Percentiles rank a stretch among this genome's conserved stretches.
Evolutionary conservation across 2,888 invertebrate genomes (phyloP).

Genomic region (Miltochrista miniata): DNA sequence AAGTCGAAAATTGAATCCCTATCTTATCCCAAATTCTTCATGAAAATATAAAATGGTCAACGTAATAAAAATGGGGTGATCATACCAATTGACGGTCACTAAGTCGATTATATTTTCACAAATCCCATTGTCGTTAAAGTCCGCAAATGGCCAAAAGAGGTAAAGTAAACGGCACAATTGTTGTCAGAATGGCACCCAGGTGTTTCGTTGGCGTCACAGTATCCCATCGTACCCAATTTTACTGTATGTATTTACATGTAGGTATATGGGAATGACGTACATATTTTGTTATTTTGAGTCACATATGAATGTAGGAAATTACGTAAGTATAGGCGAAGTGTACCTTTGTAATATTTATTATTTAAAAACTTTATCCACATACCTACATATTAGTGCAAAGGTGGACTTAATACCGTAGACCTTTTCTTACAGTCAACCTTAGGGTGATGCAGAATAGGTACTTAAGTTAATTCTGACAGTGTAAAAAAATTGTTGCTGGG

Average conservation of each 20-base stretch:
- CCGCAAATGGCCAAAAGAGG: conserved; percentile 39
- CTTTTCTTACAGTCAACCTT: too few relatives aligned
- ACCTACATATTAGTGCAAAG: too few relatives aligned
- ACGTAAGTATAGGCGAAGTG: too few relatives aligned
- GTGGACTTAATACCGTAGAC: too few relatives aligned
- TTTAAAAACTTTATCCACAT: too few relatives aligned
- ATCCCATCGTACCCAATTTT: conserved; percentile 54
- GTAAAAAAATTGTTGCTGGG: too few relatives aligned
- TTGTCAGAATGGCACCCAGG: conserved; percentile 46
- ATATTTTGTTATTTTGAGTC: too few relatives aligned
- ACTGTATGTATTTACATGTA: neutral
- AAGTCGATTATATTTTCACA: conserved; percentile 39
- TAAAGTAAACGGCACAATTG: conserved; percentile 45
- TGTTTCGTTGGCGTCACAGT: conserved; percentile 51
- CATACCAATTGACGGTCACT: conserved; percentile 26
- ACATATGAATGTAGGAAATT: too few relatives aligned
- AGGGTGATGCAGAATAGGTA: too few relatives aligned
- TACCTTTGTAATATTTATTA: too few relatives aligned
- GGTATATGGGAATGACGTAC: neutral
- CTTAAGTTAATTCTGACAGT: too few relatives aligned
- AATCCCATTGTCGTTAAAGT: conserved; percentile 32
- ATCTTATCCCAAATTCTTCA: neutral
- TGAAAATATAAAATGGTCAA: neutral
- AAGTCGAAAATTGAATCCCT: too few relatives aligned
- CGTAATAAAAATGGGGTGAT: conserved; percentile 22